phyloP scores from a whole-genome alignment of 1,140 invertebrate species.

The Cotesia vestalis region DNA sequence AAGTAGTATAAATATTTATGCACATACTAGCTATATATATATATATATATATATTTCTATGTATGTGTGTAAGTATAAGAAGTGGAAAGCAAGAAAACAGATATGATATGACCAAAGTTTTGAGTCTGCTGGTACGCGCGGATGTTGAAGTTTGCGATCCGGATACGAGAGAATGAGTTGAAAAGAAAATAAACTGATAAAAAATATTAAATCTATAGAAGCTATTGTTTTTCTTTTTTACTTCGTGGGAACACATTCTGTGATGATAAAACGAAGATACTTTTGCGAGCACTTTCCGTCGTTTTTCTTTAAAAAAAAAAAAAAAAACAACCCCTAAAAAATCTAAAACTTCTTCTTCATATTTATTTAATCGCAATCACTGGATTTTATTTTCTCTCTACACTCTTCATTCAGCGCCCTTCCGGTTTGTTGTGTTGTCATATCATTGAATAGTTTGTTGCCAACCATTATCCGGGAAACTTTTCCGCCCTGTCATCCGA shows the following conservation, averaged over 20 bases:
- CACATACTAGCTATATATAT: neutral
- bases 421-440: neutral
- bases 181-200: neutral
- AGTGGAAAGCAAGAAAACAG: neutral
- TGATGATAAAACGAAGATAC: too few relatives aligned
- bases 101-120: neutral
- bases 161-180: neutral
- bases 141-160: slow-evolving; percentile 1
- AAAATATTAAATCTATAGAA: neutral
- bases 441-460: neutral
- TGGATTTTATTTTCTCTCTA: too few relatives aligned
- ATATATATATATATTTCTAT: neutral
- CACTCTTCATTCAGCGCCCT: too few relatives aligned
- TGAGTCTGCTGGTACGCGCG: neutral
- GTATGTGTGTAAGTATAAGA: neutral
- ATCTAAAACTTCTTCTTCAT: too few relatives aligned
- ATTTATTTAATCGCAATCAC: too few relatives aligned
- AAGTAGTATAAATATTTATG: too few relatives aligned
- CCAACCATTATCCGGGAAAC: slow-evolving; percentile 6
- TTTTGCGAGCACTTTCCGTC: too few relatives aligned
- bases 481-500: slow-evolving; percentile 17
- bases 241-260: too few relatives aligned
- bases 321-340: too few relatives aligned
- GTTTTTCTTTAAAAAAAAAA: too few relatives aligned
- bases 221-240: too few relatives aligned